A percentile compares a stretch with the other conserved stretches of the same genome.
These are phyloP conservation scores for Bembecia ichneumoniformis DNA, from an alignment of 2,888 invertebrate genomes.

Conservation along the genomic window DNA sequence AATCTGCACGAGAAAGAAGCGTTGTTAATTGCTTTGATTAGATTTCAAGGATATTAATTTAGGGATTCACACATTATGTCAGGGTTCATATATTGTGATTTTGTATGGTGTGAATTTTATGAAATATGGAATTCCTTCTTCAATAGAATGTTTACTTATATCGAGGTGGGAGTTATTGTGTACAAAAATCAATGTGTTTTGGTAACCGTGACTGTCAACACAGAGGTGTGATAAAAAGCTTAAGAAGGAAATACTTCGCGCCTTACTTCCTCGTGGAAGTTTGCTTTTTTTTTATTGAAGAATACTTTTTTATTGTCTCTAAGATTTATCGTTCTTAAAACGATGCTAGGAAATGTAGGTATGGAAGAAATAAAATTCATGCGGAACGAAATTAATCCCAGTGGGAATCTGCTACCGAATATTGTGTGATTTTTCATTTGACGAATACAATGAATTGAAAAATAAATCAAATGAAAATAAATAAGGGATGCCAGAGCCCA, in stretches of 20 bases:
- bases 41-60: constrained; percentile 71
- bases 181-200: constrained; percentile 38
- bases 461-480: too few relatives aligned
- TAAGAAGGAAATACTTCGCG: constrained; percentile 59
- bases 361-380: too few relatives aligned
- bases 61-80: constrained; percentile 60
- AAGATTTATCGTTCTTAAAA: too few relatives aligned
- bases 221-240: constrained; percentile 40
- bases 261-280: constrained; percentile 49
- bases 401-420: too few relatives aligned
- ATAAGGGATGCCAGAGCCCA: too few relatives aligned
- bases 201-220: constrained; percentile 58
- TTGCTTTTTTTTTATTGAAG: constrained; percentile 24
- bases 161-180: constrained; percentile 51
- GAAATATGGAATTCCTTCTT: constrained; percentile 41
- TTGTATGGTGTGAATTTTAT: constrained; percentile 45
- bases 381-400: too few relatives aligned
- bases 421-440: too few relatives aligned
- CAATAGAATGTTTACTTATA: constrained; percentile 61
- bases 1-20: constrained; percentile 34
- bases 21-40: constrained; percentile 67
- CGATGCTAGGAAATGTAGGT: too few relatives aligned
- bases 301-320: too few relatives aligned
- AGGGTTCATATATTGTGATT: constrained; percentile 64
- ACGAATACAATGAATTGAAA: too few relatives aligned